Percentiles rank a stretch among this genome's conserved stretches.
Evolutionary conservation across 2,113 vertebrate species (phyloP).

Genomic region (Dipodomys merriami): DNA sequence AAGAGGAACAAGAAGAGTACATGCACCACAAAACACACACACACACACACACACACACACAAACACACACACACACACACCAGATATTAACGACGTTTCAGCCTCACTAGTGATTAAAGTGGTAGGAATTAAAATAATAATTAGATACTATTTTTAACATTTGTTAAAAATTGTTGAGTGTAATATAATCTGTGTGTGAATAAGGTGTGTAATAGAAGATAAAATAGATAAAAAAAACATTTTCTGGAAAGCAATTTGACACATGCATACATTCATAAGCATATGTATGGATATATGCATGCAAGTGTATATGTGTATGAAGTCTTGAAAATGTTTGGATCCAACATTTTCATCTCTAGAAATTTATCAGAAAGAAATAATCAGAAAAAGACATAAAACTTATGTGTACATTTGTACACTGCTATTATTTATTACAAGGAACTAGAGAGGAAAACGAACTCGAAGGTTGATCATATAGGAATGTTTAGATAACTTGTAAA

Average conservation of each 20-base stretch:
- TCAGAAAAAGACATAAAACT: neutral
- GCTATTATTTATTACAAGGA: neutral
- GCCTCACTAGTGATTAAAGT: neutral
- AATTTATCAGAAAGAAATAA: constrained; percentile 16
- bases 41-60: neutral
- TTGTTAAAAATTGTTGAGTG: neutral
- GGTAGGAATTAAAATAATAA: neutral
- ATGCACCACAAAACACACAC: neutral
- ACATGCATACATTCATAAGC: neutral
- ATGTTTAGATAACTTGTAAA: neutral
- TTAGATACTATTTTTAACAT: neutral
- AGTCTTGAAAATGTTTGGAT: neutral
- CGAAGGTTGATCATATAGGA: neutral
- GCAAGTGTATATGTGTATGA: neutral
- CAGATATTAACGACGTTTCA: neutral
- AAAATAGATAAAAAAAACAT: neutral
- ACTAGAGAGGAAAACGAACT: neutral
- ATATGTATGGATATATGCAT: neutral
- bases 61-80: neutral
- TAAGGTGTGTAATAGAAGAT: neutral
- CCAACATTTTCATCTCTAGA: neutral
- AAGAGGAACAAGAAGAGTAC: neutral
- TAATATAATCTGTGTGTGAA: neutral
- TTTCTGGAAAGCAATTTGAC: neutral
- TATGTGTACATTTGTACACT: neutral